phyloP scores from a whole-genome alignment of 2,113 vertebrate species.

The Sinocyclocheilus grahami region DNA sequence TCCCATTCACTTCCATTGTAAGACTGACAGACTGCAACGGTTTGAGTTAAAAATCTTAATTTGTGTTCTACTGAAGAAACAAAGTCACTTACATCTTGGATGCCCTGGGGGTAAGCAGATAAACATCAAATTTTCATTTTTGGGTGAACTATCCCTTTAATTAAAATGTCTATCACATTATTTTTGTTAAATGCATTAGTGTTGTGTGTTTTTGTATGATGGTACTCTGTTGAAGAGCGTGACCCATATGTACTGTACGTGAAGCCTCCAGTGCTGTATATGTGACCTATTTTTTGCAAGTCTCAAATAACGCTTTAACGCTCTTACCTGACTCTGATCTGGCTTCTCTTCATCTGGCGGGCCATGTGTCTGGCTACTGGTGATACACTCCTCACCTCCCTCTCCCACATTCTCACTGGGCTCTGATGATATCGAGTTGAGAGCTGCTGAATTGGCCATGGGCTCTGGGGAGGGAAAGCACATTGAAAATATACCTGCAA shows the following conservation, averaged over 20 bases:
- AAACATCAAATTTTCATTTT: no score
- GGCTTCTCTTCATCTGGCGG: conserved; percentile 46
- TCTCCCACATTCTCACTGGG: conserved; percentile 70
- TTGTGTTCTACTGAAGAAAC: no score
- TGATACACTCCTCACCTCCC: conserved; percentile 69
- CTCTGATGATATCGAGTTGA: conserved; percentile 69
- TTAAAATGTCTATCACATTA: neutral
- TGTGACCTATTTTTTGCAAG: conserved; percentile 31
- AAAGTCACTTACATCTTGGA: no score
- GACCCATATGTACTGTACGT: conserved; percentile 56
- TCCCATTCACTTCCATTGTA: no score
- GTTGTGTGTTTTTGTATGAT: neutral
- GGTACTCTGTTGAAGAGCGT: neutral
- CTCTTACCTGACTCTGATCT: conserved; percentile 67
- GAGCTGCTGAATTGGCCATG: conserved; percentile 23
- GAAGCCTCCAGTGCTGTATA: conserved; percentile 44
- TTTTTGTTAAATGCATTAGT: neutral
- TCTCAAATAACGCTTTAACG: conserved; percentile 50
- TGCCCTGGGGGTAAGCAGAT: no score
- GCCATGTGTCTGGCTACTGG: conserved; percentile 38
- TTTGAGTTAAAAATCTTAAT: no score
- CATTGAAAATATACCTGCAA: conserved; percentile 4
- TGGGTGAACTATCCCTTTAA: no score
- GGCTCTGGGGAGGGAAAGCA: conserved; percentile 44
- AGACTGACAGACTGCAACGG: no score